These are phyloP conservation scores for Neolamprologus sp. DNA, from an alignment of 2,113 vertebrate species.

Conservation along the genomic window DNA sequence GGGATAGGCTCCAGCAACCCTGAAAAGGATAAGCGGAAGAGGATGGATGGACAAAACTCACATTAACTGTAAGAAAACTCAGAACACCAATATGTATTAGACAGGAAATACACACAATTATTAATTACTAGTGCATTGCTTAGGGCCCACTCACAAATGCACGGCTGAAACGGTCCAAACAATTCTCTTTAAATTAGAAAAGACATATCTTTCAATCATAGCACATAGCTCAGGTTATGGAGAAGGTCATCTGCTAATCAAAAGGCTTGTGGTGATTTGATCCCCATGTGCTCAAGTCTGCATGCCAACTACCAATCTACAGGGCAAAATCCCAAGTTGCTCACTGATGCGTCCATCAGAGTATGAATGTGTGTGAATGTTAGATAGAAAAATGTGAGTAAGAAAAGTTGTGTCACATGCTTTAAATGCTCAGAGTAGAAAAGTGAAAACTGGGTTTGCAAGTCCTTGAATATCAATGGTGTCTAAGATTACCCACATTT, in stretches of 20 bases:
- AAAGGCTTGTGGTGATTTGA: background rate
- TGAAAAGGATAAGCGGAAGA: too few relatives aligned
- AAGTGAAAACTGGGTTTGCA: background rate
- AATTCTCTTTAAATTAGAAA: background rate
- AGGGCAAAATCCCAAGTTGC: background rate
- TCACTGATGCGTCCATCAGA: background rate
- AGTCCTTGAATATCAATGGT: background rate
- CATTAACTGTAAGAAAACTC: too few relatives aligned
- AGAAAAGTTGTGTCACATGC: background rate
- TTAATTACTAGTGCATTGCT: too few relatives aligned
- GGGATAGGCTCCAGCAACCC: too few relatives aligned
- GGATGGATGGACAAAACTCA: too few relatives aligned
- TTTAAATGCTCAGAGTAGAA: background rate
- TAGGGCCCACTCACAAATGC: too few relatives aligned
- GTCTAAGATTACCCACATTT: background rate
- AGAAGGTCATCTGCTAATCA: background rate
- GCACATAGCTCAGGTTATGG: background rate
- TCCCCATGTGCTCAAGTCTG: background rate
- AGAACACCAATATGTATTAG: too few relatives aligned
- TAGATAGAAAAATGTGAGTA: background rate
- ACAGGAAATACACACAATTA: too few relatives aligned
- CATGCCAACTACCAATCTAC: background rate
- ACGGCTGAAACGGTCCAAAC: background rate
- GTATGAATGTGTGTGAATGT: background rate
- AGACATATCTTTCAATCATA: background rate